Evolutionary conservation across 2,797 vertebrate species (phyloP).

Genomic region (Todus mexicanus): DNA sequence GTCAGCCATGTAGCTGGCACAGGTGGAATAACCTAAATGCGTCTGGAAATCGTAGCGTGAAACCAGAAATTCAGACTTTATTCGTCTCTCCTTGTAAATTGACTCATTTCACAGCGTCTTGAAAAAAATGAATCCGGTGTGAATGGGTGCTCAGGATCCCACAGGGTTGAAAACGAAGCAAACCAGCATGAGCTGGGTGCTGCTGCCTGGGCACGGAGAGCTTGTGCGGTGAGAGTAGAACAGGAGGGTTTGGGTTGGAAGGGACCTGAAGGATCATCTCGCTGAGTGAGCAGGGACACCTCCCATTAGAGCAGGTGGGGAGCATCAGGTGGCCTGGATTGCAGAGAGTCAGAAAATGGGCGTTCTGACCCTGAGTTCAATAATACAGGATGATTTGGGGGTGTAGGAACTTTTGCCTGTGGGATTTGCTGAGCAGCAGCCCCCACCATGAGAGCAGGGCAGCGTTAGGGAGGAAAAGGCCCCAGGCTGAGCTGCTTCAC

Average conservation of each 20-base stretch:
- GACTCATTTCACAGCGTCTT: fast-evolving
- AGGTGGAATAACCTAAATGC: not conserved
- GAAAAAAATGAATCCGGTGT: not conserved
- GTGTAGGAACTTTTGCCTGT: too few species aligned
- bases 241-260: not conserved
- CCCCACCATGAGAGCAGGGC: not conserved
- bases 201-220: not conserved
- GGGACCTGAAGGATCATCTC: not conserved
- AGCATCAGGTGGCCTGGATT: not conserved
- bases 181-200: not conserved
- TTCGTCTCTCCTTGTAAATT: not conserved
- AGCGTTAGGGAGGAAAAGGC: not conserved
- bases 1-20: not conserved
- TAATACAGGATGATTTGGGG: not conserved
- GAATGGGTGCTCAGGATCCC: not conserved
- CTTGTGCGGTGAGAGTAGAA: not conserved
- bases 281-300: not conserved
- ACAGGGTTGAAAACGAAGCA: not conserved
- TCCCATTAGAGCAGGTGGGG: not conserved
- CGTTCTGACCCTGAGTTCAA: not conserved
- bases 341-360: not conserved
- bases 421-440: not conserved
- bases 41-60: not conserved
- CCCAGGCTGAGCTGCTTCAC: not conserved
- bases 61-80: not conserved